Evolutionary conservation across 1,140 invertebrate genomes (phyloP), one percentile per base, ranked within the genome.

Genomic region (Triops longicaudatus): DNA sequence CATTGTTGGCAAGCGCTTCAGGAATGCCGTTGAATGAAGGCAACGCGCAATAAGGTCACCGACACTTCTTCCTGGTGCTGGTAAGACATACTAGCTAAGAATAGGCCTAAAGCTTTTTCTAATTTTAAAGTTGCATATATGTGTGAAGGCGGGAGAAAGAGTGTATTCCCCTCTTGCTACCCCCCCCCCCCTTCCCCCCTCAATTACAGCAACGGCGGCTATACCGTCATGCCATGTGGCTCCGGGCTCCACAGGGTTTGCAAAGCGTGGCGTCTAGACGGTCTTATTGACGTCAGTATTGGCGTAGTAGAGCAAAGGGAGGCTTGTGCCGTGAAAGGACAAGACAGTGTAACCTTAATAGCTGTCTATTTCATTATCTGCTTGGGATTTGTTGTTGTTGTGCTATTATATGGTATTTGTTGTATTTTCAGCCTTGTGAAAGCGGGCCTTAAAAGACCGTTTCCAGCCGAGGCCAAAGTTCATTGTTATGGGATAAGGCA

Each of bases 201-300:
- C 31, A 37, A 37, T 37, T 37, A 37, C 31, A 37, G 31, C 31
- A 37, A 37, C 31, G 31, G 31, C 31, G 31, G 31, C 17, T 63
- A 63, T 63, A 63, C 50, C 50, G 50, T 63, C 50, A 63, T 63
- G 50, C 50, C 50, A 63, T 63, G 50, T 63, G 50, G 50, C 50
- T 63, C 50, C 3, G 50, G 50, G 50, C 50, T 63, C 50, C 22
- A 63, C 22, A 63, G 50, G n/a, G 50, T 63, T n/a, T 63, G 50
- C 50, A 63, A 63, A 14, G 50, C 50, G 50, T 63, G 50, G 50
- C 50, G 50, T 63, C 50, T 63, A 63, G 50, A 63, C 50, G n/a
- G 50, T 63, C 50, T 63, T 63, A 63, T 63, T 63, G 50, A 63
- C 50, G 50, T 63, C 50, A 63, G 3, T 63, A 14, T 22, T 63